phyloP scores from a whole-genome alignment of 2,113 vertebrate genomes.

The Centropus unirufus region DNA sequence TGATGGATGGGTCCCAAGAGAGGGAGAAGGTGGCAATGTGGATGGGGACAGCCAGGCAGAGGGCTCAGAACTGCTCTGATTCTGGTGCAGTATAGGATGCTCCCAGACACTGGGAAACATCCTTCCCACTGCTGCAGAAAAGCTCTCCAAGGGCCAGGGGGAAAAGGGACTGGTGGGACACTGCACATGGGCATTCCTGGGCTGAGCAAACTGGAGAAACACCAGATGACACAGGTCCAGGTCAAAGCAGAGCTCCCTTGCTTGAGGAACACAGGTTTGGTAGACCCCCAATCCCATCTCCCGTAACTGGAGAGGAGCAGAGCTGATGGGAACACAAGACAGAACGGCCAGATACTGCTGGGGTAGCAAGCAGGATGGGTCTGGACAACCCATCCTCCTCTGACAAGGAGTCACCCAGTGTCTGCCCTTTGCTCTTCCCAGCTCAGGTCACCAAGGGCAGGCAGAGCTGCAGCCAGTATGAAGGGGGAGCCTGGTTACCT shows the following conservation, averaged over 20 bases:
- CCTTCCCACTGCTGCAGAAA: neutral
- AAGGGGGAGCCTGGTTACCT: constrained; percentile 79
- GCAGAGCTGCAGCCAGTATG: neutral
- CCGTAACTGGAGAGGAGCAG: neutral
- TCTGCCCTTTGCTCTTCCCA: neutral
- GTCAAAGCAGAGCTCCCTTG: neutral
- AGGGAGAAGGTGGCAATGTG: neutral
- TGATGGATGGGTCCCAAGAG: neutral
- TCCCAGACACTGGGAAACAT: neutral
- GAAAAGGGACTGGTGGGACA: rapidly evolving
- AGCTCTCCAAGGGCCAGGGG: rapidly evolving
- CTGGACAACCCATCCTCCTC: neutral
- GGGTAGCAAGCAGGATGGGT: neutral
- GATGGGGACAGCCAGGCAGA: neutral
- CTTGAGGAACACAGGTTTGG: neutral
- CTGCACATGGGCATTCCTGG: neutral
- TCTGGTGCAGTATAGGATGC: neutral
- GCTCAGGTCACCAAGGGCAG: neutral
- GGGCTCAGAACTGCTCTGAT: neutral
- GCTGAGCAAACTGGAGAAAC: neutral
- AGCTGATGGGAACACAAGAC: neutral
- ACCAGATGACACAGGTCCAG: neutral
- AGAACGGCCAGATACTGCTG: neutral
- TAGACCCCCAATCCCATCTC: neutral
- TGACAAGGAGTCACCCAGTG: neutral